Base-by-base conservation (phyloP, 2,888 invertebrate genomes). In the Caenorhabditis panamensis region DNA sequence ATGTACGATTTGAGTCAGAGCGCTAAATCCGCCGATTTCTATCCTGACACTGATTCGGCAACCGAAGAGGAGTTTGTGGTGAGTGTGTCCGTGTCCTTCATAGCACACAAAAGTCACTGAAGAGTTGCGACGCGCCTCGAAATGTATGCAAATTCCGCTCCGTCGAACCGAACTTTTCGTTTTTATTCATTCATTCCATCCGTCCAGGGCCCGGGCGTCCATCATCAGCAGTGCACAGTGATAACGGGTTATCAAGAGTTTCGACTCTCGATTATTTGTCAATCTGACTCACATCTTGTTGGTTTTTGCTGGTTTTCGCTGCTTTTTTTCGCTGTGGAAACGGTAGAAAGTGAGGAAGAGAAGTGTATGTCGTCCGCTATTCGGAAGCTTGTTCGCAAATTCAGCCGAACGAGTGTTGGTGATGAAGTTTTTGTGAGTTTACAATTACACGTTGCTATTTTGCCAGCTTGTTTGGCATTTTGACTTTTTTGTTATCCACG, bases 251-350 rank as follows among this genome's bases (percentile, higher is more conserved):
- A 64, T 73, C 72, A 72, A 24, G 49, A 44, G 72, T 64, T 72
- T 72, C 56, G 53, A 56, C n/a, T n/a, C 49, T 63, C 56, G 72
- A 44, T 56, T 73, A 73, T 73, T 73, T 73, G 72, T 20, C 64
- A n/a, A 62, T 72, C 72, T 72, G 72, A 72, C 64, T 73, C 62
- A 73, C 58, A 64, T 58, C 54, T 64, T 73, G 72, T 73, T 73
- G 72, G 72, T 73, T 73, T 73, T 72, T 53, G 22, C 31, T 24
- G n/a, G n/a, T n/a, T n/a, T n/a, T n/a, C n/a, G n/a, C n/a, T n/a
- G n/a, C n/a, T n/a, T n/a, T n/a, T n/a, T n/a, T n/a, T n/a, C n/a
- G n/a, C 47, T 5, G 44, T 58, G 49, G 58, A 56, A 49, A 54
- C 26, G 58, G 20, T 18, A 20, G 44, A 69, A 58, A 51, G 36